Conservation (phyloP, 2,113 vertebrate species). For the Nothocercus julius region DNA sequence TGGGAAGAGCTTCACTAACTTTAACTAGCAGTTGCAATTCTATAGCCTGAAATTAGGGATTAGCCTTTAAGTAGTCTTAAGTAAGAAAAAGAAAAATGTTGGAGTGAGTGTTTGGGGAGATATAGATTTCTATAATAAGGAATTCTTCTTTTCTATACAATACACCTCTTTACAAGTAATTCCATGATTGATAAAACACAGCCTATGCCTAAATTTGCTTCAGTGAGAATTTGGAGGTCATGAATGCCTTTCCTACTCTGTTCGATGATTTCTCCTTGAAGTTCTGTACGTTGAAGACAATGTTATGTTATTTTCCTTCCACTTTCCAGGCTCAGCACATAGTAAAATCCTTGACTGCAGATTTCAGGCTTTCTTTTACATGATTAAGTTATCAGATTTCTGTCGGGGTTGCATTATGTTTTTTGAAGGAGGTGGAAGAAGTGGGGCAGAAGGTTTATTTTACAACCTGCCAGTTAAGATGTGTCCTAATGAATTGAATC, state of each 20-base stretch:
- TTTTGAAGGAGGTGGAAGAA: constrained; percentile 40
- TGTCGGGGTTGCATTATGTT: neutral
- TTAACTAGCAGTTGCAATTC: neutral
- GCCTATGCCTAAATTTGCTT: neutral
- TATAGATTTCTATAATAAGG: neutral
- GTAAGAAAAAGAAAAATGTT: neutral
- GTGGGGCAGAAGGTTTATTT: constrained; percentile 33
- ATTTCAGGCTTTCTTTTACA: constrained; percentile 26
- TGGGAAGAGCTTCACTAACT: neutral
- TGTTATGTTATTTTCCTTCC: constrained; percentile 13
- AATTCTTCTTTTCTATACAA: neutral
- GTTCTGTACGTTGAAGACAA: neutral
- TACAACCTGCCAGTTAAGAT: constrained; percentile 54
- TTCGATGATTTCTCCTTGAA: constrained; percentile 3
- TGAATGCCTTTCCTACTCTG: constrained; percentile 31
- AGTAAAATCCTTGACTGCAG: constrained; percentile 49
- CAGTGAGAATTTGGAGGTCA: neutral
- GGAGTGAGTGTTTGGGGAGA: rapidly evolving
- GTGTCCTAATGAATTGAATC: constrained; percentile 66
- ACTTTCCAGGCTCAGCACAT: constrained; percentile 15
- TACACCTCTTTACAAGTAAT: neutral
- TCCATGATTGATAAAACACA: neutral
- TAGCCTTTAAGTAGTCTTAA: neutral
- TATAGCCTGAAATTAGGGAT: neutral
- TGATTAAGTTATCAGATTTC: constrained; percentile 63